A percentile compares a stretch with the other conserved stretches of the same genome.
Evolutionary conservation across 2,888 invertebrate species (phyloP).

Genomic region (Trisateles emortualis): DNA sequence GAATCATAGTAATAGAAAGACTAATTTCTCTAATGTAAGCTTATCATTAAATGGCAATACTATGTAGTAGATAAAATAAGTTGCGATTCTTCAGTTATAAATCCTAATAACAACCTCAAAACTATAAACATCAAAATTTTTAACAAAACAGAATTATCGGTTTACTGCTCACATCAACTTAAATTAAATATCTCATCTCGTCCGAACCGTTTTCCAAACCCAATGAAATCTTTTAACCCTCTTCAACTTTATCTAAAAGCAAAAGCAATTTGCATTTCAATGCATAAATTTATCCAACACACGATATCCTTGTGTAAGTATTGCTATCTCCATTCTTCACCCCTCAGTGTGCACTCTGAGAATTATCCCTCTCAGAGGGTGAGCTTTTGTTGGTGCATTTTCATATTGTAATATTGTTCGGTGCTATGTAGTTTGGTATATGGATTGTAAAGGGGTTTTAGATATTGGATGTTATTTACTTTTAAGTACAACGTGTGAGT

Average conservation of each 20-base stretch:
- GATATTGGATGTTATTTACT: not conserved
- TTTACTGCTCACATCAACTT: constrained; percentile 24
- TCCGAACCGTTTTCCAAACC: constrained; percentile 18
- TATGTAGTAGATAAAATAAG: no score
- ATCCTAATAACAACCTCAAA: not conserved
- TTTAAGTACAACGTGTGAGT: not conserved
- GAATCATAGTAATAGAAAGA: no score
- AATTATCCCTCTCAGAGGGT: constrained; percentile 38
- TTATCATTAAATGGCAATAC: no score
- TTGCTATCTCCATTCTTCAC: constrained; percentile 78
- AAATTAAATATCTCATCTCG: constrained; percentile 23
- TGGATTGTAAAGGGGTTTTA: not conserved
- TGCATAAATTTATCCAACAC: constrained; percentile 79
- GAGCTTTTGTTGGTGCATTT: constrained; percentile 62
- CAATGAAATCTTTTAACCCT: constrained; percentile 47
- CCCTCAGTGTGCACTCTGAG: constrained; percentile 65
- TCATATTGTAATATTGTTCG: constrained; percentile 43
- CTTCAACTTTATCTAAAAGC: constrained; percentile 52
- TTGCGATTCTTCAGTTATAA: no score
- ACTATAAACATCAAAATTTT: not conserved
- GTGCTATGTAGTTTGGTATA: constrained; percentile 16
- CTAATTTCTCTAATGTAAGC: no score
- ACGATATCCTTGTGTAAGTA: constrained; percentile 69
- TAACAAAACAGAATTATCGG: constrained; percentile 16
- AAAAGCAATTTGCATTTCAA: constrained; percentile 80